Evolutionary conservation across 2,888 invertebrate species (phyloP), one percentile per base, ranked within the genome.

Genomic region (Abrostola tripartita): DNA sequence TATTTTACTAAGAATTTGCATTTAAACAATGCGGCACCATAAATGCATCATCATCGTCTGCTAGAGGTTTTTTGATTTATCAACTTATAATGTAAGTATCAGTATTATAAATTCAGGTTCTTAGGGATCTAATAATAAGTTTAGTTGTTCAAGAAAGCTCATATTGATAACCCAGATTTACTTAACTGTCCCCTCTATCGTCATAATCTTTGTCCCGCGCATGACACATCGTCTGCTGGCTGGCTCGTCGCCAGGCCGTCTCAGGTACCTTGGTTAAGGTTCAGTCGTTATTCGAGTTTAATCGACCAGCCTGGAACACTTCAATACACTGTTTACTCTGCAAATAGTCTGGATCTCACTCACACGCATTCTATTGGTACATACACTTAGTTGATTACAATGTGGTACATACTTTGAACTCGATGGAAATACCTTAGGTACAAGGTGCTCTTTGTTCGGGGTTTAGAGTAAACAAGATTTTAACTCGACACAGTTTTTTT

Each of bases 161-260:
- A 2, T 24, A n/a, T 24, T 24, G 24, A 2, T 24, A 24, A 4
- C 24, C 24, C 1, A 4, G 24, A 24, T 24, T 4, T 2, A 2
- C 24, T 24, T 4, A 24, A 24, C 24, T 24, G 24, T 24, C 24
- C 24, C 24, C 24, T 24, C 24, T 24, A 24, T 24, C 4, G 24
- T 24, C 14, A 12, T 76, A 63, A 68, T 78, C 62, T 79, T 42
- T 76, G 65, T n/a, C 47, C n/a, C 7, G 24, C 24, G 61, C 37
- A 71, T 79, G 77, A 74, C 71, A 74, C 79, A 78, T 51, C 54
- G 24, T 24, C 24, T 24, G 37, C 6, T 36, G 37, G 37, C 79
- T 79, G 78, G 79, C 77, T 36, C 52, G 78, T n/a, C 78, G 78
- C 78, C 78, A 79, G 54, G 71, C 79, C 49, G 78, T 78, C 78